Conservation (phyloP, 2,113 vertebrate genomes). For the Mus spicilegus region DNA sequence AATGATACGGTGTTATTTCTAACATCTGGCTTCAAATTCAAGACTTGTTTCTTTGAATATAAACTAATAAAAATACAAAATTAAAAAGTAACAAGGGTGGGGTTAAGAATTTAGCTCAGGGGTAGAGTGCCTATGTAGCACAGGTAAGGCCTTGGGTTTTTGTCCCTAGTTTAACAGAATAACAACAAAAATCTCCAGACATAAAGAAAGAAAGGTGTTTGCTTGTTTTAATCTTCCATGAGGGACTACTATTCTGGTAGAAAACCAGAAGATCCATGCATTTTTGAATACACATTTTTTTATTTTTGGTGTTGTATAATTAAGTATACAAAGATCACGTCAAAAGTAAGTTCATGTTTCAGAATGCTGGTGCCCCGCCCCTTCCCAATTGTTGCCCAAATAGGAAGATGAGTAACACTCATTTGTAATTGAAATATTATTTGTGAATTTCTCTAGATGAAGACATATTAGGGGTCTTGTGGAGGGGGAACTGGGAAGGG, state of each 20-base stretch:
- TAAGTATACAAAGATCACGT: neutral
- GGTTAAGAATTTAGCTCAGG: neutral
- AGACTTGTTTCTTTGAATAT: neutral
- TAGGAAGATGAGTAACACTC: neutral
- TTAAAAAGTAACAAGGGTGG: neutral
- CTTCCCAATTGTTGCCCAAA: neutral
- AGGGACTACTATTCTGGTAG: neutral
- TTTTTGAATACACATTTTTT: neutral
- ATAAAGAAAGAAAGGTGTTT: neutral
- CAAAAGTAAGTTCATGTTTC: neutral
- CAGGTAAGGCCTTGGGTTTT: too few species aligned
- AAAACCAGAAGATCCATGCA: neutral
- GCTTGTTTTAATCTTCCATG: constrained; percentile 6
- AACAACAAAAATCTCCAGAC: neutral
- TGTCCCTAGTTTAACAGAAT: neutral
- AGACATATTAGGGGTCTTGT: neutral
- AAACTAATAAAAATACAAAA: constrained; percentile 29
- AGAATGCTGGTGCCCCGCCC: neutral
- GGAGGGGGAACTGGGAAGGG: too few species aligned
- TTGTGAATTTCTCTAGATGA: neutral
- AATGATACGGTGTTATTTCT: neutral
- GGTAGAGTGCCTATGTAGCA: neutral
- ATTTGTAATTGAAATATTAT: constrained; percentile 32
- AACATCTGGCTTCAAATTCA: constrained; percentile 36
- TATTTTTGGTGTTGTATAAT: neutral